Percentiles rank a stretch among this genome's conserved stretches.
Evolutionary conservation across 2,797 vertebrate species (phyloP).

Genomic region (Protonibea diacanthus): DNA sequence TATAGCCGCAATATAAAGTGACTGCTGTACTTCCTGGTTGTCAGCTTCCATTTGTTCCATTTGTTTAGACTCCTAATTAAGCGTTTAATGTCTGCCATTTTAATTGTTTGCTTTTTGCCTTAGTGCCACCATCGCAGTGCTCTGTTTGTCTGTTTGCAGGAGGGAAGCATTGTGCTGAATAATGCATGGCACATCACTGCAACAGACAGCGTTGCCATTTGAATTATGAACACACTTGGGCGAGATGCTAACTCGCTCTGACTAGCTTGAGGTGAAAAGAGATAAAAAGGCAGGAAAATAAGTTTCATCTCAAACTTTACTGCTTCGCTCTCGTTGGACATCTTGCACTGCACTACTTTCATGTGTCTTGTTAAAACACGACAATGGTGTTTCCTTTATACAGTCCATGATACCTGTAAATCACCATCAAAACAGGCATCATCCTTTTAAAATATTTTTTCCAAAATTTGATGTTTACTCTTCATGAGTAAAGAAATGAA

Average conservation of each 20-base stretch:
- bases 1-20: conserved; percentile 33
- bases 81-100: conserved; percentile 80
- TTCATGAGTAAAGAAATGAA: not conserved
- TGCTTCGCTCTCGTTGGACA: conserved; percentile 74
- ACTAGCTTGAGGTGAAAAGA: conserved; percentile 73
- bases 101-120: conserved; percentile 82
- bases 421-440: not conserved
- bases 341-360: conserved; percentile 66
- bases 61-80: conserved; percentile 83
- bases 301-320: conserved; percentile 61
- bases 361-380: conserved; percentile 74
- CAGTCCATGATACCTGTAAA: not conserved
- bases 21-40: conserved; percentile 61
- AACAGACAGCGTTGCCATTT: conserved; percentile 82
- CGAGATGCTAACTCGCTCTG: conserved; percentile 78
- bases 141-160: conserved; percentile 83
- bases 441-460: not conserved
- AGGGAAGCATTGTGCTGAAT: conserved; percentile 80
- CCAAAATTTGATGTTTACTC: not conserved
- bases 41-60: conserved; percentile 52
- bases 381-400: too few species aligned
- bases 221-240: conserved; percentile 84
- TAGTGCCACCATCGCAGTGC: conserved; percentile 69
- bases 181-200: conserved; percentile 79
- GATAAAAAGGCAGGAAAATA: conserved; percentile 61